These are phyloP conservation scores for Myopa testacea DNA, from an alignment of 2,888 invertebrate species.

Conservation along the genomic window DNA sequence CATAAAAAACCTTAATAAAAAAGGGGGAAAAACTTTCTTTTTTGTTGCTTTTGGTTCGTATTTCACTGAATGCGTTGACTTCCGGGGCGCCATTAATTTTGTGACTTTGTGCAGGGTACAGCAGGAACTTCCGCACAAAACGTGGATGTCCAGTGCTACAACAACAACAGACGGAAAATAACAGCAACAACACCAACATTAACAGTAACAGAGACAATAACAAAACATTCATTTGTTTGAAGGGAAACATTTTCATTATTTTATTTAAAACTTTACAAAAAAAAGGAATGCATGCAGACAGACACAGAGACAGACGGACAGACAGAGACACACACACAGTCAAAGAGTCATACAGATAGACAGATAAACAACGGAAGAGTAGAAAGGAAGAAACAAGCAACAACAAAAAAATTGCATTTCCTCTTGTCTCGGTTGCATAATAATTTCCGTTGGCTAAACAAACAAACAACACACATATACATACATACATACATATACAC, in stretches of 20 bases:
- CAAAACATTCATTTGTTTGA: constrained; percentile 7
- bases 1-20: neutral
- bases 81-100: neutral
- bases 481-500: neutral
- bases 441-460: neutral
- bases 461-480: no score
- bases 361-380: neutral
- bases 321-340: neutral
- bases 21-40: neutral
- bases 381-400: neutral
- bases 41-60: neutral
- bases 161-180: constrained; percentile 10
- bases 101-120: neutral
- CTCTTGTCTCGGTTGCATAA: constrained; percentile 4
- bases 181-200: neutral
- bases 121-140: neutral
- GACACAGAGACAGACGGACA: constrained; percentile 1
- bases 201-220: constrained; percentile 13
- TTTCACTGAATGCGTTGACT: neutral
- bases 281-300: neutral
- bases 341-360: constrained; percentile 6
- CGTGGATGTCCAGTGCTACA: neutral
- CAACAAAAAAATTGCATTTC: neutral
- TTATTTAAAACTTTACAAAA: neutral
- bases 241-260: neutral